Conservation (phyloP, 1,140 invertebrate species). For the Achroia grisella region DNA sequence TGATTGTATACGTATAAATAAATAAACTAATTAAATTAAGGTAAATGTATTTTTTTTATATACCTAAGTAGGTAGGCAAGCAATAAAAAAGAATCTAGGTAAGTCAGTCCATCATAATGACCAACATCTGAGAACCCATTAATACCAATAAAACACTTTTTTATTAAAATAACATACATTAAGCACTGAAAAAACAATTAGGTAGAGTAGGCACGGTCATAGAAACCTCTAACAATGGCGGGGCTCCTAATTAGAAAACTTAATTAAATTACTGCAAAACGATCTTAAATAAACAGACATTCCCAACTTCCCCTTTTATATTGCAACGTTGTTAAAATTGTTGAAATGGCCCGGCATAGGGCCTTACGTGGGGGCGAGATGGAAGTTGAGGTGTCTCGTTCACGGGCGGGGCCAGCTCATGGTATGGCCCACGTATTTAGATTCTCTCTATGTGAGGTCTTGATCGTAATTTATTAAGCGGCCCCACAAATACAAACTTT, state of each 20-base stretch:
- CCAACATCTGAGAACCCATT: no score
- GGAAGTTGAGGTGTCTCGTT: background rate
- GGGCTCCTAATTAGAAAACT: background rate
- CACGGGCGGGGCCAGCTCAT: slow-evolving; percentile 2
- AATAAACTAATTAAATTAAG: no score
- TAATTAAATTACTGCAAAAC: slow-evolving; percentile 3
- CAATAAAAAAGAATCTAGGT: no score
- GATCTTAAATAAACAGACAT: slow-evolving; percentile 1
- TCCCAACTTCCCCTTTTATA: background rate
- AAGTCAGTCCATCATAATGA: no score
- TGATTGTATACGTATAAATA: no score
- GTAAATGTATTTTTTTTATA: no score
- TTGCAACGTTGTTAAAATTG: background rate
- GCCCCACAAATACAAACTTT: slow-evolving; percentile 9
- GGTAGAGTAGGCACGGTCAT: no score
- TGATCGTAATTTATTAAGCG: slow-evolving; percentile 9
- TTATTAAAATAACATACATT: no score
- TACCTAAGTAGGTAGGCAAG: no score
- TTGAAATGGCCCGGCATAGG: no score
- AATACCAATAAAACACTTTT: no score
- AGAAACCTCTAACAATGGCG: background rate
- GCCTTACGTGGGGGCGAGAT: background rate
- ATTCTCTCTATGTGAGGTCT: slow-evolving; percentile 7
- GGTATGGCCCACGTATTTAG: slow-evolving; percentile 6
- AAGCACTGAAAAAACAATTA: no score